A percentile compares a stretch with the other conserved stretches of the same genome.
These are phyloP conservation scores for Paramormyrops kingsleyae DNA, from an alignment of 2,113 vertebrate species.

Conservation along the genomic window DNA sequence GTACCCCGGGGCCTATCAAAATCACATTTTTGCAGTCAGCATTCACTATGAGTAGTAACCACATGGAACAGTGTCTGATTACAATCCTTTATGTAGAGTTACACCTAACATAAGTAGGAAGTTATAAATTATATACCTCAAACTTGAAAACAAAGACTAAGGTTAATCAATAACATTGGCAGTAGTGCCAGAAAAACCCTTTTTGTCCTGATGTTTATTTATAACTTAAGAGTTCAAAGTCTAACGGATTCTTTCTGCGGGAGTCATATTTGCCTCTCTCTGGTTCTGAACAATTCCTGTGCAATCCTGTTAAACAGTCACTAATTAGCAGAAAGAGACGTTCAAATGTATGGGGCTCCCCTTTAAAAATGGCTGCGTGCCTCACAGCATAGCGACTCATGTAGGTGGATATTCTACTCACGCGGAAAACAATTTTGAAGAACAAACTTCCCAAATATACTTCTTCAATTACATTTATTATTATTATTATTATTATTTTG, in stretches of 20 bases:
- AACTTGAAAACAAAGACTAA: background rate
- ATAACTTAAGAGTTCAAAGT: background rate
- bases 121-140: background rate
- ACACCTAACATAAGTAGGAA: background rate
- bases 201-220: background rate
- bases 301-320: background rate
- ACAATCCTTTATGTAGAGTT: background rate
- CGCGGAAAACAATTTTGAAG: background rate
- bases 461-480: background rate
- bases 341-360: background rate
- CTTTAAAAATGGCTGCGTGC: background rate
- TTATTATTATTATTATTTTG: background rate
- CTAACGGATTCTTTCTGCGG: background rate
- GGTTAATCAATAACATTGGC: background rate
- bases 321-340: background rate
- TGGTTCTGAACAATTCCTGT: background rate
- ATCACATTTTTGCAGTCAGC: background rate
- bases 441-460: background rate
- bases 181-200: background rate
- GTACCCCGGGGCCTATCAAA: background rate
- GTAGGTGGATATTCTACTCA: background rate
- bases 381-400: background rate
- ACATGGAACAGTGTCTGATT: background rate
- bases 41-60: background rate
- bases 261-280: background rate